Base-by-base conservation (phyloP, 2,888 invertebrate genomes). In the Lissonota sp. region DNA sequence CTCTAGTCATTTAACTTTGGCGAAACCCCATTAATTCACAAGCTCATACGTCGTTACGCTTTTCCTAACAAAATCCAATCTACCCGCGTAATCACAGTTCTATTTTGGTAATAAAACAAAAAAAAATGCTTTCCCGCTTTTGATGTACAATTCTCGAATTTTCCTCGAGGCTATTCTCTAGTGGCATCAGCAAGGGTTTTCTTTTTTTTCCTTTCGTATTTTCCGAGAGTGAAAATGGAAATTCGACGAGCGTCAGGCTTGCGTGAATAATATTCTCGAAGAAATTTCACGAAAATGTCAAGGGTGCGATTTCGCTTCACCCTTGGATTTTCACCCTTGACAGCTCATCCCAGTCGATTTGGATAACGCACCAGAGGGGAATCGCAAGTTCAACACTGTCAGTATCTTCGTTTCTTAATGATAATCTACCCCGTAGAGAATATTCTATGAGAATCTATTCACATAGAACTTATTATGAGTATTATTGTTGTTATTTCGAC, bases 201-300 rank as follows among this genome's bases (percentile, higher is more conserved):
- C 53, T 53, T 14, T 53, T n/a, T 26, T 26, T 26, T 26, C 26
- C 26, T 26, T 14, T 53, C 53, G 53, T 0, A 53, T n/a, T 14
- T 53, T 53, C 5, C 16, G 2, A 16, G 53, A 12, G 53, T 53
- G 14, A 14, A 53, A 53, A 14, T 6, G 53, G 53, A 53, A 53
- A 53, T 53, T 53, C 14, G 53, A 53, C 14, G 53, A 53, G 12
- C 53, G 14, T 53, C 53, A 12, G 53, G 14, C 53, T 16, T 53
- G 6, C 7, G 53, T 14, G 53, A 53, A 53, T 53, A 7, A 12
- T 14, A 12, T 53, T 14, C 6, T 16, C 53, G 53, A 12, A 26
- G 26, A 53, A 53, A 14, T 6, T 14, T 14, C 53, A 5, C 6
- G 14, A 14, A 14, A 14, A 53, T 53, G 5, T 53, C 53, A 12